These are phyloP conservation scores for Ostrea edulis DNA, from an alignment of 1,140 invertebrate species.

Conservation along the genomic window DNA sequence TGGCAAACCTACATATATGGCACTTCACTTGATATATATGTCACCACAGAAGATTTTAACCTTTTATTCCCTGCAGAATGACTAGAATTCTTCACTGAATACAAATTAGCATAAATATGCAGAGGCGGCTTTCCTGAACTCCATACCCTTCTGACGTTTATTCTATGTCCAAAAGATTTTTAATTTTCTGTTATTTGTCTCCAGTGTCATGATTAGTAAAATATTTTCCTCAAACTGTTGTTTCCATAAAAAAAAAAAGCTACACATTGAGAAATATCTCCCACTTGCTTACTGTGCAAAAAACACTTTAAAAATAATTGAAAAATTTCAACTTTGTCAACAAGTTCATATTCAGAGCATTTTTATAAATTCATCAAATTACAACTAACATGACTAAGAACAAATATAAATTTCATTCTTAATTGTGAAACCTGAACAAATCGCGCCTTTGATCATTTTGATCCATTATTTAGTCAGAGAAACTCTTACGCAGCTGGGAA, in stretches of 20 bases:
- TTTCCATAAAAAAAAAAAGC: neutral
- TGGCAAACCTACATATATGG: neutral
- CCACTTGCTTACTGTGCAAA: neutral
- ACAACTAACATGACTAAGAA: neutral
- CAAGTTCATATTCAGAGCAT: neutral
- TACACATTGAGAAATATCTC: neutral
- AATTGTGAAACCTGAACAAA: neutral
- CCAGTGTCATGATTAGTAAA: neutral
- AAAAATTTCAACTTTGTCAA: neutral
- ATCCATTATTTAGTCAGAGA: neutral
- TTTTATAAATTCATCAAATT: neutral
- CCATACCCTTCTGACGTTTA: too few species aligned
- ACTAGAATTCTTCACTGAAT: slow-evolving; percentile 10
- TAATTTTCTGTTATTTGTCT: too few species aligned
- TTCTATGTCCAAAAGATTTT: too few species aligned
- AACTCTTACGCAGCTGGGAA: neutral
- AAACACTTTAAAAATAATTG: neutral
- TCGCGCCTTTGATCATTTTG: slow-evolving; percentile 11
- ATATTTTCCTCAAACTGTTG: neutral
- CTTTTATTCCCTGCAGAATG: neutral
- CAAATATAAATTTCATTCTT: neutral
- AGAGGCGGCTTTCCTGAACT: neutral
- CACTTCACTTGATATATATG: neutral
- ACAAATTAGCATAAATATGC: slow-evolving; percentile 18
- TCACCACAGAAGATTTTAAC: neutral